Conservation (phyloP, 2,113 vertebrate genomes). For the Prinia subflava region DNA sequence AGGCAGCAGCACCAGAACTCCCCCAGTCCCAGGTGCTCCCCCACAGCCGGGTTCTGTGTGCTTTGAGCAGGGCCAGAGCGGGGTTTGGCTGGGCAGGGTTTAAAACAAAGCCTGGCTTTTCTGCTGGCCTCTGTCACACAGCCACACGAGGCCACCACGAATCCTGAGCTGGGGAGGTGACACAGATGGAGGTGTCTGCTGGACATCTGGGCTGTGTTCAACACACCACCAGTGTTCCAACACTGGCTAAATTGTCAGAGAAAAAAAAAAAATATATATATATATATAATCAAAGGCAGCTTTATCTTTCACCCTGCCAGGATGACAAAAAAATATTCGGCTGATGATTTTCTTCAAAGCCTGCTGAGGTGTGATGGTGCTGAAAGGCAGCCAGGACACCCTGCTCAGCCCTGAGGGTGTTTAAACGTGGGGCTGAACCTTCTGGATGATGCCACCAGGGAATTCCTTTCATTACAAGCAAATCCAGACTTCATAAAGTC, state of each 20-base stretch:
- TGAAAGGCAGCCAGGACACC: background rate
- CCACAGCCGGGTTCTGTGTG: accelerated
- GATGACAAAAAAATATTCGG: background rate
- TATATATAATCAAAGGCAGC: background rate
- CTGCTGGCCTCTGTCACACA: background rate
- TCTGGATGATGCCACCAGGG: background rate
- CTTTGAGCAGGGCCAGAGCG: background rate
- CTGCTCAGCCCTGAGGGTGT: background rate
- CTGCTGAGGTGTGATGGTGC: background rate
- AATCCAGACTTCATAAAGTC: background rate
- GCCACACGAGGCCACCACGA: background rate
- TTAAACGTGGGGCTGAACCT: background rate
- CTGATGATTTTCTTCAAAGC: background rate
- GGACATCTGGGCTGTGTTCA: background rate
- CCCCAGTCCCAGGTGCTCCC: background rate
- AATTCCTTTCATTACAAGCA: background rate
- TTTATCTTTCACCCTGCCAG: background rate
- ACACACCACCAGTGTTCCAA: background rate
- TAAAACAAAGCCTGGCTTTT: background rate
- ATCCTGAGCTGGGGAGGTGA: background rate
- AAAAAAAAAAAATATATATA: too few species aligned
- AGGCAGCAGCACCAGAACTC: background rate
- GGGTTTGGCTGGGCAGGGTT: background rate
- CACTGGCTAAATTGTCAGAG: background rate
- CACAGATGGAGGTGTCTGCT: background rate